Percentiles rank a stretch among this genome's conserved stretches.
Conservation (phyloP, 1,140 invertebrate genomes). For the Lamellibrachia luymesi region DNA sequence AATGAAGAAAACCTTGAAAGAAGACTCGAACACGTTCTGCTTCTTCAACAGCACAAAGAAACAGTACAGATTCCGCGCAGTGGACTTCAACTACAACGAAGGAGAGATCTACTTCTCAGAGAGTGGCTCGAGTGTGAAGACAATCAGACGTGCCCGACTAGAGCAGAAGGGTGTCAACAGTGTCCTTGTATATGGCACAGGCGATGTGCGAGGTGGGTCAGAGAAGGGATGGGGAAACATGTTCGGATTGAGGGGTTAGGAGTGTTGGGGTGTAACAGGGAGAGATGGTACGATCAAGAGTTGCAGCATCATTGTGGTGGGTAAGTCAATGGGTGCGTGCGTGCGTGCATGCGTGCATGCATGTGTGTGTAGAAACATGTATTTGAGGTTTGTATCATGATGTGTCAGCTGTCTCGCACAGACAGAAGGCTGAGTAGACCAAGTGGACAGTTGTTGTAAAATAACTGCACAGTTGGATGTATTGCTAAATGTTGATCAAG, state of each 20-base stretch:
- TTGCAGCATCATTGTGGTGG: too few species aligned
- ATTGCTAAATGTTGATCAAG: too few species aligned
- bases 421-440: too few species aligned
- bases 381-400: too few species aligned
- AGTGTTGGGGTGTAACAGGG: neutral
- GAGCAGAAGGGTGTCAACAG: conserved; percentile 7
- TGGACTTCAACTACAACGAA: conserved; percentile 18
- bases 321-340: too few species aligned
- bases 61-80: conserved; percentile 12
- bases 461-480: too few species aligned
- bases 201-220: neutral
- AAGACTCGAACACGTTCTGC: neutral
- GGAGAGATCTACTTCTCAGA: conserved; percentile 22
- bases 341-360: too few species aligned
- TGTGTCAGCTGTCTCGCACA: too few species aligned
- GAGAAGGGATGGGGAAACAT: too few species aligned
- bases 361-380: too few species aligned
- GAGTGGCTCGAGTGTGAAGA: neutral
- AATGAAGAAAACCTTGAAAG: neutral
- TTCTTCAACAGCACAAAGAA: conserved; percentile 8
- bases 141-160: conserved; percentile 7
- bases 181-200: conserved; percentile 13
- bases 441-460: too few species aligned
- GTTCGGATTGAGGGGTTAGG: neutral
- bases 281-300: too few species aligned